phyloP scores from a whole-genome alignment of 2,797 vertebrate species.

The Esox masquinongy region DNA sequence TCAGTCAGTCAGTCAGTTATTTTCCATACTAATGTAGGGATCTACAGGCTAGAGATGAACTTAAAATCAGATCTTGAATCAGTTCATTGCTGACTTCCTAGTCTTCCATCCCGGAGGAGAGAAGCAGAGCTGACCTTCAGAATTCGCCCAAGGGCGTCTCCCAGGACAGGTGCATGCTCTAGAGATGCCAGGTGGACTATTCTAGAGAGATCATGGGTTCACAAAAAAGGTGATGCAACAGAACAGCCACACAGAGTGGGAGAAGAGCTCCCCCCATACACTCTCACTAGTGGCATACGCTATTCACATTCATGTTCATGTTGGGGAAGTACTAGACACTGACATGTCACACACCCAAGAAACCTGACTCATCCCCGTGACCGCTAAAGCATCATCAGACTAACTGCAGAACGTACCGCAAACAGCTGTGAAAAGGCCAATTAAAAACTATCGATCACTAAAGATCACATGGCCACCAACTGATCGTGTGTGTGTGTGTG shows the following conservation, averaged over 20 bases:
- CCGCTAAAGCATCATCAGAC: not conserved
- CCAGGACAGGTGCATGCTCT: not conserved
- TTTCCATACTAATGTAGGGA: not conserved
- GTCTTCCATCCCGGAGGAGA: not conserved
- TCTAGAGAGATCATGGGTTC: not conserved
- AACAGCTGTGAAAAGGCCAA: not conserved
- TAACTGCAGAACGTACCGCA: not conserved
- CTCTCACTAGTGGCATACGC: not conserved
- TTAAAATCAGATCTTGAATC: not conserved
- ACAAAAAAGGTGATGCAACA: not conserved
- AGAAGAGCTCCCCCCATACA: not conserved
- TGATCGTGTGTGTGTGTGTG: constrained; percentile 2
- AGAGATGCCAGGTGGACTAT: not conserved
- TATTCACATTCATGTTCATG: not conserved
- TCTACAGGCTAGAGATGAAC: not conserved
- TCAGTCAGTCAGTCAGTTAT: not conserved
- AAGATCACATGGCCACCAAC: not conserved
- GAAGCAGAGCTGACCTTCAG: not conserved
- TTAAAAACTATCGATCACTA: not conserved
- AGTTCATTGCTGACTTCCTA: not conserved
- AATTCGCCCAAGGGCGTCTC: not conserved
- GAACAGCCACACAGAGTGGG: not conserved
- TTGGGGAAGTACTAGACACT: not conserved
- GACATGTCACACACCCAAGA: not conserved
- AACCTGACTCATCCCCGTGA: not conserved